Conservation (phyloP, 2,888 invertebrate genomes). For the Steinernema hermaphroditum region DNA sequence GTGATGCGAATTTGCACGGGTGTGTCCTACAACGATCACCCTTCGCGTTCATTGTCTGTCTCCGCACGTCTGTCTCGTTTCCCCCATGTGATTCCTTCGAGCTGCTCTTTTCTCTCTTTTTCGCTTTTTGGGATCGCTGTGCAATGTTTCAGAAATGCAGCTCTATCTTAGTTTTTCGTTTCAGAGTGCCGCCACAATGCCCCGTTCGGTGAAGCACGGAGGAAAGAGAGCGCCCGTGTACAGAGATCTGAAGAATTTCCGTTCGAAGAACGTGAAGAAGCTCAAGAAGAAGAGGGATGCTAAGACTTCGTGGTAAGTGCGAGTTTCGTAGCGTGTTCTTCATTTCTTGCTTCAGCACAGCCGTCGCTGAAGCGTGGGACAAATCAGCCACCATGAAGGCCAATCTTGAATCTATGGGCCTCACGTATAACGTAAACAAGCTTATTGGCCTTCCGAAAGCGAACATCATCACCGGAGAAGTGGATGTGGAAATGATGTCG, state of each 20-base stretch:
- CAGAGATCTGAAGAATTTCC: constrained; percentile 35
- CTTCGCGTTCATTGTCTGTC: too few species aligned
- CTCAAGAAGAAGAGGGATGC: constrained; percentile 31
- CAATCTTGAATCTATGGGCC: constrained; percentile 50
- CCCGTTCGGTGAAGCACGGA: constrained; percentile 19
- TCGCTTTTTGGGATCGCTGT: too few species aligned
- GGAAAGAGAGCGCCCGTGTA: constrained; percentile 28
- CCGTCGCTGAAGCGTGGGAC: constrained; percentile 51
- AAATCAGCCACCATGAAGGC: constrained; percentile 41
- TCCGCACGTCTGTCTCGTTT: too few species aligned
- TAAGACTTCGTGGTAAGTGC: constrained; percentile 32
- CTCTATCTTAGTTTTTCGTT: too few species aligned
- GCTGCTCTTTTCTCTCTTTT: too few species aligned
- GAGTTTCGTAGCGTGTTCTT: constrained; percentile 23
- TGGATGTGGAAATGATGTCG: constrained; percentile 28
- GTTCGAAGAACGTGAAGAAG: constrained; percentile 34
- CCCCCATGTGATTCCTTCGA: too few species aligned
- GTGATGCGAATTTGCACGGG: too few species aligned
- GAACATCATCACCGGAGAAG: constrained; percentile 3
- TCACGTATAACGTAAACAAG: constrained; percentile 52
- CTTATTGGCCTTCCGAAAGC: constrained; percentile 43
- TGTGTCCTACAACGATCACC: too few species aligned
- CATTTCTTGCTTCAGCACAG: constrained; percentile 41
- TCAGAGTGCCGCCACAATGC: background rate
- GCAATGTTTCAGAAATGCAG: too few species aligned